Conservation (phyloP, 1,140 invertebrate genomes). For the Rhysida immarginata region DNA sequence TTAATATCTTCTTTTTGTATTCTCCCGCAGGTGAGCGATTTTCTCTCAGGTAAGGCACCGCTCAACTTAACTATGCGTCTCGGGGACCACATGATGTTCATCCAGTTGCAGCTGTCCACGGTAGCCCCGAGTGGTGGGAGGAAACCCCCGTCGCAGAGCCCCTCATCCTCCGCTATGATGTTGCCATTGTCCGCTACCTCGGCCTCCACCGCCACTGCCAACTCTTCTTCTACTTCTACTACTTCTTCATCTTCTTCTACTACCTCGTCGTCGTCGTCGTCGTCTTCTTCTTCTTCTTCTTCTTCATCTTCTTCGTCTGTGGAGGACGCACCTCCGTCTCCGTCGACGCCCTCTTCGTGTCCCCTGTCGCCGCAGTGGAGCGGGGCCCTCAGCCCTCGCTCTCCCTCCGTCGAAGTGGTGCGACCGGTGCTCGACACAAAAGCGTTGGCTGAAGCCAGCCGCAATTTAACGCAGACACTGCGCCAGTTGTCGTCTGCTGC, state of each 20-base stretch:
- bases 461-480: conserved; percentile 78
- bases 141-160: conserved; percentile 15
- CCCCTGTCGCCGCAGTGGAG: conserved; percentile 13
- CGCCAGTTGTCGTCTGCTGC: conserved; percentile 80
- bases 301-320: conserved; percentile 16
- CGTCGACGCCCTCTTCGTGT: conserved; percentile 3
- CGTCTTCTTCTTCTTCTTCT: conserved; percentile 16
- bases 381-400: conserved; percentile 27
- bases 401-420: conserved; percentile 17
- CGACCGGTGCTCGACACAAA: conserved; percentile 44
- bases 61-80: conserved; percentile 84
- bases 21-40: conserved; percentile 62
- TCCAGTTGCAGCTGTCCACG: conserved; percentile 80
- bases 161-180: no score
- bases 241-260: conserved; percentile 14
- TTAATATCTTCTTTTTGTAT: background rate
- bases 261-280: conserved; percentile 18
- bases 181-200: conserved; percentile 18
- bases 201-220: conserved; percentile 15
- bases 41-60: conserved; percentile 80
- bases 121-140: conserved; percentile 35
- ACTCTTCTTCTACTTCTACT: conserved; percentile 11
- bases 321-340: conserved; percentile 9
- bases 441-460: conserved; percentile 68
- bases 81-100: conserved; percentile 92